phyloP scores from a whole-genome alignment of 2,113 vertebrate species.

The Ciconia boyciana region DNA sequence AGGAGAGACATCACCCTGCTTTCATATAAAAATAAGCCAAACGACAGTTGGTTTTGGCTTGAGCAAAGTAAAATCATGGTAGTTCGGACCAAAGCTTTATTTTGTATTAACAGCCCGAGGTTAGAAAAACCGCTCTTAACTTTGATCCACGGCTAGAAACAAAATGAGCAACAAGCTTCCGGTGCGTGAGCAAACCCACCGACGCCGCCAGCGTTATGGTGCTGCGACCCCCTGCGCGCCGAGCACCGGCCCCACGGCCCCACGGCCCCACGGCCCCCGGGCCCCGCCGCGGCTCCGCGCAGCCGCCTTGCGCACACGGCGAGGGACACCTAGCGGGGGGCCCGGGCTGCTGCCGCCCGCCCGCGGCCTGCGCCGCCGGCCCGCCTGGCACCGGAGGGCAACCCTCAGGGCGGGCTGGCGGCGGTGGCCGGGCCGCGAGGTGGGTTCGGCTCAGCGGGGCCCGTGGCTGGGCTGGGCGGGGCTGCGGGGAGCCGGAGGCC shows the following conservation, averaged over 20 bases:
- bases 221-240: accelerated
- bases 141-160: not conserved
- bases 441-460: not conserved
- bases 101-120: not conserved
- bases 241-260: too few species aligned
- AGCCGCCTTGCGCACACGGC: not conserved
- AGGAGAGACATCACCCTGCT: not conserved
- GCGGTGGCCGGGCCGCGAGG: not conserved
- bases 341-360: not conserved
- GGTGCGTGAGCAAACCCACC: too few species aligned
- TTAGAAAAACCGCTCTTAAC: not conserved
- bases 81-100: not conserved
- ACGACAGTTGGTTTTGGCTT: not conserved
- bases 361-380: not conserved
- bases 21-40: not conserved
- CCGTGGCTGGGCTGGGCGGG: not conserved
- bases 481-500: not conserved
- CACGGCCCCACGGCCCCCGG: too few species aligned
- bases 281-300: not conserved
- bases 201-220: accelerated
- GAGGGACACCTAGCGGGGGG: not conserved
- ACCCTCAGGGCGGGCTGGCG: not conserved
- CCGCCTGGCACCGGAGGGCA: not conserved
- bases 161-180: not conserved
- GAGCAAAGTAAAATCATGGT: not conserved